phyloP scores from a whole-genome alignment of 2,888 invertebrate species.

The Leuctra nigra region DNA sequence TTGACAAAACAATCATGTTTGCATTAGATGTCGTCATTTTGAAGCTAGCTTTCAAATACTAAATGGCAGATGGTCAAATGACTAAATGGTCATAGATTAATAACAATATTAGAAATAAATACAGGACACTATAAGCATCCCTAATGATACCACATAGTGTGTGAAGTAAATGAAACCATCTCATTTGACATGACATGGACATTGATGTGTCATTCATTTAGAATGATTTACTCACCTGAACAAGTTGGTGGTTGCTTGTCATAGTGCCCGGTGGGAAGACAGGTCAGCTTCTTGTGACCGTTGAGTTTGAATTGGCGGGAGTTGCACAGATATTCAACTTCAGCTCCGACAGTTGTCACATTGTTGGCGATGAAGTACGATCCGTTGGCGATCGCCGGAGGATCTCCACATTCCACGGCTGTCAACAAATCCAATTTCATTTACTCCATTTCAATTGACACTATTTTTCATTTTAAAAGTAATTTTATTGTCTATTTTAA shows the following conservation, averaged over 20 bases:
- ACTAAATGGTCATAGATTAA: too few species aligned
- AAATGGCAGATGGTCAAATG: too few species aligned
- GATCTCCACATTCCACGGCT: constrained; percentile 68
- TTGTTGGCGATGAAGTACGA: constrained; percentile 48
- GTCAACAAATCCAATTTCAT: constrained; percentile 23
- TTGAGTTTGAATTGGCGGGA: constrained; percentile 56
- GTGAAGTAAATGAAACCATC: too few species aligned
- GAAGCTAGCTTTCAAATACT: too few species aligned
- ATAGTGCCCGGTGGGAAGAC: constrained; percentile 71
- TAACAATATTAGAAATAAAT: too few species aligned
- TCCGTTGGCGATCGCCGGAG: constrained; percentile 59
- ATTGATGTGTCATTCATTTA: too few species aligned
- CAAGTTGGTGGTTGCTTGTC: constrained; percentile 70
- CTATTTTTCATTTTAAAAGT: too few species aligned
- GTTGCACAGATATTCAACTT: constrained; percentile 68
- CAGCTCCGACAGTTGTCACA: constrained; percentile 54
- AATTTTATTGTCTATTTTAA: too few species aligned
- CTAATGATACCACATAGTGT: too few species aligned
- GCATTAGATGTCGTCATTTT: background rate
- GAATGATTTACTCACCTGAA: constrained; percentile 51
- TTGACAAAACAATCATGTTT: background rate
- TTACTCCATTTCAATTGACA: too few species aligned
- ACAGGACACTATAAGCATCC: too few species aligned
- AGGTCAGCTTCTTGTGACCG: constrained; percentile 60
- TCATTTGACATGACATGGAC: too few species aligned